Base-by-base conservation (phyloP, 2,888 invertebrate genomes). In the Chaitophorus viminalis region DNA sequence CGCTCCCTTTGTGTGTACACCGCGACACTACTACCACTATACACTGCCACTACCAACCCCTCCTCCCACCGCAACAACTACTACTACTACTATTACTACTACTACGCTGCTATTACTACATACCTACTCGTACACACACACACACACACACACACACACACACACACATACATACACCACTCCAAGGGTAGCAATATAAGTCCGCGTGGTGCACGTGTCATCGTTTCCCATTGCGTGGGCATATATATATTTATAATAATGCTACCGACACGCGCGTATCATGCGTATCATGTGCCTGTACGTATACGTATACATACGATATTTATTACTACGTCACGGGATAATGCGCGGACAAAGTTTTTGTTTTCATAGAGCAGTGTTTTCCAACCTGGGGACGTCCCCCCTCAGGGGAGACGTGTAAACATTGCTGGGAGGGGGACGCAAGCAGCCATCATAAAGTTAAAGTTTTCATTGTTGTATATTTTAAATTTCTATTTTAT, bases 21-120 rank as follows among this genome's bases (percentile, higher is more conserved):
- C 89, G 89, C 89, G 82, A 85, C 88, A 87, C 83, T 77, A 88
- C 46, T 46, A 46, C 46, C 46, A 46, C 46, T 46, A 46, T 14
- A 46, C 46, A n/a, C n/a, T n/a, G n/a, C n/a, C n/a, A n/a, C n/a
- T n/a, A n/a, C n/a, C n/a, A n/a, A n/a, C 39, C 1, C 39, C 39
- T 1, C 3, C 39, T 0, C 39, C 39, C 3, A 39, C 6, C 46
- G 9, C 89, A 75, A 83, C 74, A 18, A 83, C 77, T 74, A 83
- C 89, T 75, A 46, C 18, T 18, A 31, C 89, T 87, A 88, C 76
- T 76, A 33, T n/a, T 76, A 25, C 76, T 85, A 84, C 46, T 70
- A 70, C 68, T 29, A 68, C 29, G 29, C 89, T 82, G 29, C 89
- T 82, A 75, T 29, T 36, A 31, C 82, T 87, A 81, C 76, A 21